Evolutionary conservation across 2,797 vertebrate genomes (phyloP), one percentile per base, ranked within the genome.

Genomic region (Dromococcyx pavoninus): DNA sequence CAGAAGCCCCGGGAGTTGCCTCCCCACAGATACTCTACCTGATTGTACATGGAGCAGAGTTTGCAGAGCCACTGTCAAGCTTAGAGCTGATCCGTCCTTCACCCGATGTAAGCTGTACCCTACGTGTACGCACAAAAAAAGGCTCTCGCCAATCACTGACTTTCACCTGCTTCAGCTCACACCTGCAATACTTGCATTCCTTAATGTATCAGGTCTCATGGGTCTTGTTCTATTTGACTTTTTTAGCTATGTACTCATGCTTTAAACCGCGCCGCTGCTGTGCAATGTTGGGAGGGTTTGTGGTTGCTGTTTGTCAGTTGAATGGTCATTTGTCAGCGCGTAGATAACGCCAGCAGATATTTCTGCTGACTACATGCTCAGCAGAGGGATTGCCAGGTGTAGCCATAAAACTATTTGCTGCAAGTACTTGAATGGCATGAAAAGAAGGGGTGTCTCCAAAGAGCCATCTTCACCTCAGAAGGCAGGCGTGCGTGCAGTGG

Each of bases 141-240:
- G 70, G 19, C 41, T 61, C 41, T 89, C 2, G 0, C 43, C 56
- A 54, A 77, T 77, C 28, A 23, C 28, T 16, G 30, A 41, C 74
- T 67, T 86, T 91, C 44, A n/a, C 64, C 53, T 60, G 54, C 43
- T 69, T 90, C 64, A 81, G 76, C 67, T 94, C 70, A 51, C 57
- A 60, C 21, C 78, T 83, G 43, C 74, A 75, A 80, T 48, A 79
- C 60, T 79, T 69, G 41, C 16, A 4, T 83, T 86, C 50, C 81
- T 74, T n/a, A n/a, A 43, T 82, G 53, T 74, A 65, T 48, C 60
- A 48, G 48, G 18, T 77, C 39, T 86, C 86, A 11, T 27, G 44
- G 53, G 56, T 93, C 80, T 91, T 91, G n/a, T 41, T 86, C 12
- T 91, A 51, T 73, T 93, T 87, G 56, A 84, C 32, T 44, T 44